Base-by-base conservation (phyloP, 2,113 vertebrate species). In the Corvus hawaiiensis region DNA sequence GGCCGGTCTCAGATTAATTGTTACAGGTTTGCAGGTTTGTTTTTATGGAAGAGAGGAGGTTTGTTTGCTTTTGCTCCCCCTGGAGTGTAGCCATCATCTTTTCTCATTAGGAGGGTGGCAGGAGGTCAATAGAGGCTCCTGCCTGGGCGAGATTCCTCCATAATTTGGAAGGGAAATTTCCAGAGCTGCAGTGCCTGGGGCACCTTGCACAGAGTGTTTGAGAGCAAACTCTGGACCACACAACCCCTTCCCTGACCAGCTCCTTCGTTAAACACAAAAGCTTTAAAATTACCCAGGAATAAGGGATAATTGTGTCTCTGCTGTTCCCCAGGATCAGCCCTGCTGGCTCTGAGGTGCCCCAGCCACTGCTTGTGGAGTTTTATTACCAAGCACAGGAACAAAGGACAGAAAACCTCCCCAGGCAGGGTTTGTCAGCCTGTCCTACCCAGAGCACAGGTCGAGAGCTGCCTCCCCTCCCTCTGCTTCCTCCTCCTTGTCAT, bases 61-160 rank as follows among this genome's bases (percentile, higher is more conserved):
- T 87, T 87, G 87, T 94, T 97, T 95, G 93, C 62, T 48, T 71
- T 93, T 28, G 22, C 23, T 9, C 62, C 89, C 94, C 16, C n/a
- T 35, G 79, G 95, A 92, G 62, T 35, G 68, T 5, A 19, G 27
- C 84, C 89, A 87, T 94, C 87, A 94, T 96, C 95, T 95, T 91
- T 94, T 89, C 94, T 97, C 94, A 87, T 97, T 95, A 95, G 89
- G 84, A 48, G 3, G 74, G 95, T 87, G 95, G 89, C 91, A 11
- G 93, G 74, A 93, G 94, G 95, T 97, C 94, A 95, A 67, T 67
- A 5, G 80, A 89, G 81, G 66, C 69, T 86, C 84, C 84, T 56
- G 44, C 33, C 77, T 48, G 76, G 44, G 33, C 0, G 0, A 69
- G 69, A 28, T 44, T 62, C 77, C 46, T 73, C 74, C 14, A 0